These are phyloP conservation scores for Scleropages formosus DNA, from an alignment of 2,797 vertebrate species.

Conservation along the genomic window DNA sequence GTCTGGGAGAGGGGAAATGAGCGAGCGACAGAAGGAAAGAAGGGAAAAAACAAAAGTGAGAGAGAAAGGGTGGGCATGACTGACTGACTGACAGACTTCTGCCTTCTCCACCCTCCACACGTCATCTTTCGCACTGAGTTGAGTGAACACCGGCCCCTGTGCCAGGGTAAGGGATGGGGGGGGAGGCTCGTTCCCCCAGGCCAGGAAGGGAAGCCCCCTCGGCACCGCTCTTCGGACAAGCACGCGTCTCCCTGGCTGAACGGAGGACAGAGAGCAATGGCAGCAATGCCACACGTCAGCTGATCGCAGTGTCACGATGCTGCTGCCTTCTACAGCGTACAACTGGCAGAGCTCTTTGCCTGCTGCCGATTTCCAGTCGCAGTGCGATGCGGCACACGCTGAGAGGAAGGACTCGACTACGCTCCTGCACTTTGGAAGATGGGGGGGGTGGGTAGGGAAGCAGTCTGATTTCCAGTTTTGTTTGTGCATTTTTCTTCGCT, in stretches of 20 bases:
- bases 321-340: slow-evolving; percentile 71
- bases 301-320: slow-evolving; percentile 81
- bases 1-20: neutral
- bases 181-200: slow-evolving; percentile 30
- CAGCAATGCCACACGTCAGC: slow-evolving; percentile 68
- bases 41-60: neutral
- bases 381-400: slow-evolving; percentile 72
- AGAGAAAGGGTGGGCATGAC: neutral
- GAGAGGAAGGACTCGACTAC: slow-evolving; percentile 64
- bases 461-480: slow-evolving; percentile 23
- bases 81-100: slow-evolving; percentile 20
- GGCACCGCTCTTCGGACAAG: slow-evolving; percentile 51
- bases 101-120: slow-evolving; percentile 1
- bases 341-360: slow-evolving; percentile 68
- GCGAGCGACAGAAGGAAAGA: neutral
- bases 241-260: slow-evolving; percentile 40
- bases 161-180: neutral
- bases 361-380: slow-evolving; percentile 69
- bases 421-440: slow-evolving; percentile 6
- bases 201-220: slow-evolving; percentile 55
- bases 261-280: slow-evolving; percentile 71
- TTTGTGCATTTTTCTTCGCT: slow-evolving; percentile 16
- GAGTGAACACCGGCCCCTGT: neutral
- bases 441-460: neutral
- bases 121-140: neutral